Evolutionary conservation across 2,113 vertebrate species (phyloP).

Genomic region (Pollachius pollachius): DNA sequence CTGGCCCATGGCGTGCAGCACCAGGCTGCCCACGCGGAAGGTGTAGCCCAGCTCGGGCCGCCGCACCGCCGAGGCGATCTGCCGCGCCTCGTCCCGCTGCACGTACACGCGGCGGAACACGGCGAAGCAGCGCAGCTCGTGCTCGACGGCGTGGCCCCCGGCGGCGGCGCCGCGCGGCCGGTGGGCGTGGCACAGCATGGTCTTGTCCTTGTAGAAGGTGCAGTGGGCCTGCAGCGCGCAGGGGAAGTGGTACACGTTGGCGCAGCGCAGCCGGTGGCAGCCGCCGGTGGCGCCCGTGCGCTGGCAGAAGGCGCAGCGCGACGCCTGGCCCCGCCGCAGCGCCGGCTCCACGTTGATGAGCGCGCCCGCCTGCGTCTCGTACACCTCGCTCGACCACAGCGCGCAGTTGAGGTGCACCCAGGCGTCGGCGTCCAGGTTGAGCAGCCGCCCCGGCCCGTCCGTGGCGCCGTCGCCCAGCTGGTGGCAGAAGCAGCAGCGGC

Average conservation of each 20-base stretch:
- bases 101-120: conserved; percentile 95
- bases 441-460: conserved; percentile 90
- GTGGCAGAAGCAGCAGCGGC: conserved; percentile 96
- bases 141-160: conserved; percentile 77
- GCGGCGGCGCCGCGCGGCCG: conserved; percentile 81
- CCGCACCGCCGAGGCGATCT: conserved; percentile 89
- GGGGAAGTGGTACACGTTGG: conserved; percentile 98
- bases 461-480: conserved; percentile 93
- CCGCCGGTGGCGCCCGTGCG: conserved; percentile 92
- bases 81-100: conserved; percentile 90
- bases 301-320: conserved; percentile 93
- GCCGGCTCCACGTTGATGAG: conserved; percentile 96
- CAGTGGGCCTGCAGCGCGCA: conserved; percentile 95
- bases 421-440: conserved; percentile 93
- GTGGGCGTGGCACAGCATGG: conserved; percentile 96
- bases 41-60: conserved; percentile 91
- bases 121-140: conserved; percentile 90
- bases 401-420: conserved; percentile 98
- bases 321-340: conserved; percentile 83
- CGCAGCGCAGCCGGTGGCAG: conserved; percentile 92
- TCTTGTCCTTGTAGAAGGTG: conserved; percentile 99
- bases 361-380: conserved; percentile 97
- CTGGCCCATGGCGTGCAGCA: conserved; percentile 89
- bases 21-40: conserved; percentile 92
- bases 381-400: conserved; percentile 97